phyloP scores from a whole-genome alignment of 2,888 invertebrate genomes.

The Cantharis rustica region DNA sequence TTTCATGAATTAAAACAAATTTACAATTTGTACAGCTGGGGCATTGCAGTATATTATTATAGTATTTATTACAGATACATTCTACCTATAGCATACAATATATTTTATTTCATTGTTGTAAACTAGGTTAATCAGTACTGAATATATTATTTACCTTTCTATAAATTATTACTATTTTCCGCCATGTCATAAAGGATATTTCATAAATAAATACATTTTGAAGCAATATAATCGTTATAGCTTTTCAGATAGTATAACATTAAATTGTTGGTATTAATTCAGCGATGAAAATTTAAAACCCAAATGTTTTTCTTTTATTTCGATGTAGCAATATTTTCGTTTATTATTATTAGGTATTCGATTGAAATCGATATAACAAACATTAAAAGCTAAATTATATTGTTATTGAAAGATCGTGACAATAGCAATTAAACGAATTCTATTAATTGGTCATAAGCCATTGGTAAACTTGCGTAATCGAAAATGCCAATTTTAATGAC shows the following conservation, averaged over 20 bases:
- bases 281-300: neutral
- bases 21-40: too few relatives aligned
- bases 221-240: neutral
- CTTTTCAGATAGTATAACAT: neutral
- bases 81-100: too few relatives aligned
- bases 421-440: neutral
- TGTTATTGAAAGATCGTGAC: neutral
- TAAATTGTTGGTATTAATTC: neutral
- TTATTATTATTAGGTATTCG: neutral
- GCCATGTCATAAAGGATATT: neutral
- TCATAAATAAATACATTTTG: neutral
- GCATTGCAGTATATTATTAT: too few relatives aligned
- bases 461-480: neutral
- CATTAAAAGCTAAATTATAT: neutral
- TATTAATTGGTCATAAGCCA: neutral
- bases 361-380: neutral
- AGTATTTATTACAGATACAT: too few relatives aligned
- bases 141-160: neutral
- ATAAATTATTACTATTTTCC: neutral
- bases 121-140: neutral
- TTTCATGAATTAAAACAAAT: too few relatives aligned
- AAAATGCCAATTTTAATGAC: neutral
- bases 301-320: neutral
- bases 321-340: neutral
- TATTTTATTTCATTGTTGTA: neutral